phyloP scores from a whole-genome alignment of 2,113 vertebrate genomes.

The Isurus oxyrinchus region DNA sequence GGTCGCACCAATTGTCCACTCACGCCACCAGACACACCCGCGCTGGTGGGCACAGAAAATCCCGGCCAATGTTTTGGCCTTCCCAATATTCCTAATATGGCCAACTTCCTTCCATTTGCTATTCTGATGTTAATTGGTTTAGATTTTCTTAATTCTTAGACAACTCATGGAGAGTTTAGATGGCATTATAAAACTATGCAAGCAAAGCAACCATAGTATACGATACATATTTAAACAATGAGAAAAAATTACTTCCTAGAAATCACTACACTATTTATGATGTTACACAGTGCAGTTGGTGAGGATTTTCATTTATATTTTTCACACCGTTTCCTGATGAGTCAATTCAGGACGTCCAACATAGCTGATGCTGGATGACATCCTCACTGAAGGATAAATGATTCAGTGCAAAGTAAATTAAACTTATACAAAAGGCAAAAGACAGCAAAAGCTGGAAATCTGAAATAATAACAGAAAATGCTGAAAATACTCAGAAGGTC shows the following conservation, averaged over 20 bases:
- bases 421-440: not conserved
- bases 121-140: not conserved
- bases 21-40: too few relatives aligned
- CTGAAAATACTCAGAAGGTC: not conserved
- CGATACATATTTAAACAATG: not conserved
- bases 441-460: not conserved
- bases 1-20: too few relatives aligned
- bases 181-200: not conserved
- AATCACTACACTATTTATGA: not conserved
- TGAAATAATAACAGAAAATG: not conserved
- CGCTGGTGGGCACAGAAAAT: too few relatives aligned
- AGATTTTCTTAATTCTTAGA: not conserved
- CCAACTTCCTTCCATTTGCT: not conserved
- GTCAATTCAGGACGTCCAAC: not conserved
- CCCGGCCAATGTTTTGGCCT: too few relatives aligned
- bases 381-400: not conserved
- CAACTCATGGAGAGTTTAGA: not conserved
- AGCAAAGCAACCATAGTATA: not conserved
- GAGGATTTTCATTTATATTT: not conserved
- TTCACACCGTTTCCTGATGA: not conserved
- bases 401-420: not conserved
- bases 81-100: not conserved
- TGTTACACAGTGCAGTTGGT: not conserved
- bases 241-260: not conserved
- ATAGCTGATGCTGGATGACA: not conserved